These are phyloP conservation scores for Puffinus mauretanicus DNA, from an alignment of 2,113 vertebrate species.

Conservation along the genomic window DNA sequence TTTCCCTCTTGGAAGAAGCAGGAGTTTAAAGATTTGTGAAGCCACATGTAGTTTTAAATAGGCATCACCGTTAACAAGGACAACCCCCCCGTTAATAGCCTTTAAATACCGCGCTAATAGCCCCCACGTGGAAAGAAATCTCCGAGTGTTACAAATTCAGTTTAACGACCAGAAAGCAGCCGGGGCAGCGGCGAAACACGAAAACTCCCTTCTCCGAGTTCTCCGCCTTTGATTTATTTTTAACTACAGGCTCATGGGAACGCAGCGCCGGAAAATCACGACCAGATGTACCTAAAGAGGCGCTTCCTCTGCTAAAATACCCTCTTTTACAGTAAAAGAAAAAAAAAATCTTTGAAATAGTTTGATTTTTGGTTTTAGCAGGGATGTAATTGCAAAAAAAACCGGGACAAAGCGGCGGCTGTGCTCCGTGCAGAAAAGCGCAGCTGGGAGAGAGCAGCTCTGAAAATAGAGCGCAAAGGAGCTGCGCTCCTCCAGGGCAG, in stretches of 20 bases:
- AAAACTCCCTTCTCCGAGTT: neutral
- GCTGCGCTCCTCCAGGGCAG: neutral
- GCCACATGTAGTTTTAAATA: neutral
- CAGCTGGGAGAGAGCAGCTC: neutral
- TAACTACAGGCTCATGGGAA: neutral
- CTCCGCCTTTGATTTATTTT: conserved; percentile 39
- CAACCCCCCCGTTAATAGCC: neutral
- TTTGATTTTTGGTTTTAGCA: neutral
- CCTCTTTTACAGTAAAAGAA: neutral
- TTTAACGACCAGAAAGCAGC: conserved; percentile 2
- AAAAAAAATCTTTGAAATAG: neutral
- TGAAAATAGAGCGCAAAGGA: neutral
- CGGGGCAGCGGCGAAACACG: neutral
- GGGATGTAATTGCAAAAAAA: neutral
- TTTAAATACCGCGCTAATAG: conserved; percentile 5
- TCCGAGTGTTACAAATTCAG: conserved; percentile 6
- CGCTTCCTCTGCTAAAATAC: neutral
- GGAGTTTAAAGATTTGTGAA: neutral
- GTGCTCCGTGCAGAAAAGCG: neutral
- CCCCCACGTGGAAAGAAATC: conserved; percentile 17
- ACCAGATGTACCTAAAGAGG: conserved; percentile 1
- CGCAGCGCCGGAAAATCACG: neutral
- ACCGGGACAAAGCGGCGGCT: rapidly evolving
- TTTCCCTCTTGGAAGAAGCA: neutral
- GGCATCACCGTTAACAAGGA: neutral